Conservation (phyloP, 2,888 invertebrate genomes). For the Dryocosmus kuriphilus region DNA sequence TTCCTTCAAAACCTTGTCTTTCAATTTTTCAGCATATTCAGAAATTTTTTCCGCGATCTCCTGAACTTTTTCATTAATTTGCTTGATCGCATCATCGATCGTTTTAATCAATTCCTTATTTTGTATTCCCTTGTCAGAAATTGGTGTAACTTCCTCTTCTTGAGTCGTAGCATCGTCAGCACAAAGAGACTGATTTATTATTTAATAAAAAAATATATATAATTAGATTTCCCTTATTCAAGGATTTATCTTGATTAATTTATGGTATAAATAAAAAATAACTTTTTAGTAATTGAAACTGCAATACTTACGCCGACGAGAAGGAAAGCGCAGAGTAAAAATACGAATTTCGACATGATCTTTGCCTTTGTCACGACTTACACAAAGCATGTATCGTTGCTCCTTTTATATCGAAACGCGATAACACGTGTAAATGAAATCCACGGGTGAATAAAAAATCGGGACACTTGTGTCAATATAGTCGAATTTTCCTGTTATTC, state of each 20-base stretch:
- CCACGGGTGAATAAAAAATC: background rate
- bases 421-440: background rate
- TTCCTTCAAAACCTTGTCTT: conserved; percentile 45
- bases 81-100: conserved; percentile 48
- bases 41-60: conserved; percentile 47
- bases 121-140: conserved; percentile 39
- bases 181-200: background rate
- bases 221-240: background rate
- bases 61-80: conserved; percentile 45
- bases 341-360: background rate
- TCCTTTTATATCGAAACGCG: background rate
- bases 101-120: conserved; percentile 47
- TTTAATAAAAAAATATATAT: background rate
- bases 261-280: too few relatives aligned
- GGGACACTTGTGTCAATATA: background rate
- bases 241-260: too few relatives aligned
- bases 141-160: background rate
- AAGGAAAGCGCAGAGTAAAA: background rate
- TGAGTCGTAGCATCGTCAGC: too few relatives aligned
- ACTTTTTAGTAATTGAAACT: too few relatives aligned
- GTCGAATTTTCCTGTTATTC: background rate
- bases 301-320: background rate
- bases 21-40: conserved; percentile 30
- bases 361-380: background rate
- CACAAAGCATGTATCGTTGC: background rate